Evolutionary conservation across 1,140 invertebrate species (phyloP), one percentile per base, ranked within the genome.

Genomic region (Pseudomyrmex cubaensis): DNA sequence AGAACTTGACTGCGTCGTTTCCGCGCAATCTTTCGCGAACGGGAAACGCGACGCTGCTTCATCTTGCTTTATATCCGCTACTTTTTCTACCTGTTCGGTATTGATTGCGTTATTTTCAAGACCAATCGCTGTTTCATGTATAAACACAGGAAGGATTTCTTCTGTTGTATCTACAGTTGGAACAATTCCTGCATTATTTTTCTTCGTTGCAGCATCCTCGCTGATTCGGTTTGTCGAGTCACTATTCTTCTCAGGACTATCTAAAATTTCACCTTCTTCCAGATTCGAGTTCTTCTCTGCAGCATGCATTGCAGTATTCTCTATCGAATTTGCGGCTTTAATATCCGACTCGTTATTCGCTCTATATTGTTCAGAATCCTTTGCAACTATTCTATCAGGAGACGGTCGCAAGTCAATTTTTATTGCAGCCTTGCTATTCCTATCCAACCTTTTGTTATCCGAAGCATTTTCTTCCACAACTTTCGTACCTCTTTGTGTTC

Each of bases 221-320:
- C 8, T 35, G 10, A 5, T 46, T 2, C 69, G 66, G 1, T 22
- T 70, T 17, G 9, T 1, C 46, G 15, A 69, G 50, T 70, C 35
- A 57, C 2, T 48, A 8, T 50, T 67, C 3, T 72, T 75, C 10
- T 22, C 15, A 0, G 67, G 17, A 54, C 44, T 86, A 7, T 57
- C 56, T 17, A 54, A 25, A 76, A 86, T 74, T 77, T 89, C 76
- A 0, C 84, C 87, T 15, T 84, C 85, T 15, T 85, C 85, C 3
- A 87, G 70, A 4, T 59, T 44, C 20, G 1, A 64, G 13, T 57
- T 20, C 17, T 78, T 12, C 2, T 15, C n/a, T 10, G 15, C 15
- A 1, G 12, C 8, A 25, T 4, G 15, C n/a, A 5, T 52, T 8
- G 10, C 1, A 2, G 1, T 52, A 2, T 1, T 61, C 52, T 76